Percentiles rank a stretch among this genome's conserved stretches.
Conservation (phyloP, 64 coral and sea anemone species). For the Orbicella faveolata region DNA sequence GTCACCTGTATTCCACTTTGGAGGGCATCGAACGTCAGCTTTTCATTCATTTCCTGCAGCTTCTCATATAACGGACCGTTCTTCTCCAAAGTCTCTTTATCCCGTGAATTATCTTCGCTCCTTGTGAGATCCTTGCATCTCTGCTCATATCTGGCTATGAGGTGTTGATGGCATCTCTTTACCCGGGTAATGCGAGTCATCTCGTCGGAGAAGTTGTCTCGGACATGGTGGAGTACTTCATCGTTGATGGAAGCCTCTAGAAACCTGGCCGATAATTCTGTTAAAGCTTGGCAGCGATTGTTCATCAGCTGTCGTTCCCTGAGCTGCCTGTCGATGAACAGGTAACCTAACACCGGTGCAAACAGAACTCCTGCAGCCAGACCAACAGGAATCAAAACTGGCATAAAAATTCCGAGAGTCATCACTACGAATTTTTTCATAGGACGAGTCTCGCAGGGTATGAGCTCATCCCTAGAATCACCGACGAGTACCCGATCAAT, state of each 20-base stretch:
- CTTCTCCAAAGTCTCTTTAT: neutral
- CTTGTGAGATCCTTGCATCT: neutral
- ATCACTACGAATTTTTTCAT: neutral
- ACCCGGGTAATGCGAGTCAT: neutral
- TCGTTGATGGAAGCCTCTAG: neutral
- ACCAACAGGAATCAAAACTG: neutral
- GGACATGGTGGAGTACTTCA: neutral
- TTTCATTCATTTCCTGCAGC: neutral
- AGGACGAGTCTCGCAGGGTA: neutral
- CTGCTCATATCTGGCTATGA: neutral
- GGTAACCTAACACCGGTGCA: neutral
- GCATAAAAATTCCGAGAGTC: neutral
- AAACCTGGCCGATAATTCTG: neutral
- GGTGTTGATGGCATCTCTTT: neutral
- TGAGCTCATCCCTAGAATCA: neutral
- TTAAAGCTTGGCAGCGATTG: neutral
- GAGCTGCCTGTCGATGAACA: neutral
- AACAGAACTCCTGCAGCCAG: neutral
- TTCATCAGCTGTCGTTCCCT: neutral
- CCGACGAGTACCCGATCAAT: neutral
- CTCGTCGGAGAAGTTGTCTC: neutral
- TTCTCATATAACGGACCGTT: neutral
- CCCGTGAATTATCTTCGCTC: neutral
- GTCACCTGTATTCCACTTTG: neutral
- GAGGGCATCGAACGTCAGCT: neutral